Evolutionary conservation across 2,797 vertebrate species (phyloP).

Genomic region (Clamator glandarius): DNA sequence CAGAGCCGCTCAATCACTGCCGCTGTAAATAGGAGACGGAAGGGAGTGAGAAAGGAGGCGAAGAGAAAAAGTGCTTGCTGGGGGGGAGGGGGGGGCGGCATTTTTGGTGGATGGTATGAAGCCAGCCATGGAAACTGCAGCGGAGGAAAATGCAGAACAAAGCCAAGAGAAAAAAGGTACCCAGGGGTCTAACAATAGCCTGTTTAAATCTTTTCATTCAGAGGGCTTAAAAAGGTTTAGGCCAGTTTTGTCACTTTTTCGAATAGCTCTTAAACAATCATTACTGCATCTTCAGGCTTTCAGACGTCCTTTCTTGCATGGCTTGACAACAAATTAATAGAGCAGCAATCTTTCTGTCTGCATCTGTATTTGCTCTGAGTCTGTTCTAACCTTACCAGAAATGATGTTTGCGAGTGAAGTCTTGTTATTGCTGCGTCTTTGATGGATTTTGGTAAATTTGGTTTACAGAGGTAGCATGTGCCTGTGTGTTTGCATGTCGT

Average conservation of each 20-base stretch:
- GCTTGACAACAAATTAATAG: slow-evolving; percentile 66
- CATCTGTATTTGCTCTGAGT: slow-evolving; percentile 13
- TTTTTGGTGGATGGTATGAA: slow-evolving; percentile 92
- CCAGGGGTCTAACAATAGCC: slow-evolving; percentile 82
- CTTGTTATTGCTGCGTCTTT: neutral
- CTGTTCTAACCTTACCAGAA: slow-evolving; percentile 19
- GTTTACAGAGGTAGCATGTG: neutral
- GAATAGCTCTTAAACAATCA: slow-evolving; percentile 70
- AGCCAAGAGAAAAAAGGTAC: slow-evolving; percentile 93
- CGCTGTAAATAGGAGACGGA: slow-evolving; percentile 77
- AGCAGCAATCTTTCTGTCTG: slow-evolving; percentile 51
- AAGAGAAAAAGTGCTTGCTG: slow-evolving; percentile 82
- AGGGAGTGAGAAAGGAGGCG: slow-evolving; percentile 77
- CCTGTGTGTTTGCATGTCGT: slow-evolving; percentile 29
- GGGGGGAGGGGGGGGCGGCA: slow-evolving; percentile 80
- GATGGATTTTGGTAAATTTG: slow-evolving; percentile 33
- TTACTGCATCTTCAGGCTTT: slow-evolving; percentile 57
- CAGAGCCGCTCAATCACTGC: slow-evolving; percentile 78
- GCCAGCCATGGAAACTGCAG: slow-evolving; percentile 94
- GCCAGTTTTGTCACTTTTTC: slow-evolving; percentile 73
- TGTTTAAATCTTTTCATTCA: slow-evolving; percentile 83
- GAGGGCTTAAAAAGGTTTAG: slow-evolving; percentile 71
- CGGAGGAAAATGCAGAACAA: slow-evolving; percentile 90
- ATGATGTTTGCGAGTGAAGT: neutral
- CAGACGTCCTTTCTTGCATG: slow-evolving; percentile 40